These are phyloP conservation scores for Bellardia bayeri DNA, from an alignment of 2,888 invertebrate genomes.

Conservation along the genomic window DNA sequence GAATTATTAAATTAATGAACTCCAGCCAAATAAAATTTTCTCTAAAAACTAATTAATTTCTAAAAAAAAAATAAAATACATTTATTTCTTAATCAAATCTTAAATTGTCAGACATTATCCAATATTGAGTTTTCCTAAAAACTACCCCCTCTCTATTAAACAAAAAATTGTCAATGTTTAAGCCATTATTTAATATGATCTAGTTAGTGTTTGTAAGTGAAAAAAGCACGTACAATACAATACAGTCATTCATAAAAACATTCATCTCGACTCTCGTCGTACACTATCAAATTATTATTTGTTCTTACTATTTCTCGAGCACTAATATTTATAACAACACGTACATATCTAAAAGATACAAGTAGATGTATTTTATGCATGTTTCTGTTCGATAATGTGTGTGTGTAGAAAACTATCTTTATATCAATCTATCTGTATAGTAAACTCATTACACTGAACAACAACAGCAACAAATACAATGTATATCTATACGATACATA, in stretches of 20 bases:
- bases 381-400: background rate
- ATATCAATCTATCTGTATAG: slow-evolving; percentile 14
- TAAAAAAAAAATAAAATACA: background rate
- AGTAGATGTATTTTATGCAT: background rate
- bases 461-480: background rate
- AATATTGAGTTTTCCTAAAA: background rate
- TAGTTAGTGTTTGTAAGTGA: background rate
- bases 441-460: slow-evolving; percentile 45
- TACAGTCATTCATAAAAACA: background rate
- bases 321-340: slow-evolving; percentile 20
- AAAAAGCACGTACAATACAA: slow-evolving; percentile 28
- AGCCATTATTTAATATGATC: slow-evolving; percentile 3
- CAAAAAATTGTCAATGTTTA: slow-evolving; percentile 16
- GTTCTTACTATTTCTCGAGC: slow-evolving; percentile 23
- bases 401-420: background rate
- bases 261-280: background rate
- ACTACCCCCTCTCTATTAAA: background rate
- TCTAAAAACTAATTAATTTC: background rate
- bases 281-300: slow-evolving; percentile 50
- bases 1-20: no score
- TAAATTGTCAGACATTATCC: background rate
- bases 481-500: background rate
- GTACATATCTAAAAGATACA: slow-evolving; percentile 1
- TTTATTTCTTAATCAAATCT: background rate
- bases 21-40: no score